Conservation (phyloP, 2,113 vertebrate genomes). For the Lontra canadensis region DNA sequence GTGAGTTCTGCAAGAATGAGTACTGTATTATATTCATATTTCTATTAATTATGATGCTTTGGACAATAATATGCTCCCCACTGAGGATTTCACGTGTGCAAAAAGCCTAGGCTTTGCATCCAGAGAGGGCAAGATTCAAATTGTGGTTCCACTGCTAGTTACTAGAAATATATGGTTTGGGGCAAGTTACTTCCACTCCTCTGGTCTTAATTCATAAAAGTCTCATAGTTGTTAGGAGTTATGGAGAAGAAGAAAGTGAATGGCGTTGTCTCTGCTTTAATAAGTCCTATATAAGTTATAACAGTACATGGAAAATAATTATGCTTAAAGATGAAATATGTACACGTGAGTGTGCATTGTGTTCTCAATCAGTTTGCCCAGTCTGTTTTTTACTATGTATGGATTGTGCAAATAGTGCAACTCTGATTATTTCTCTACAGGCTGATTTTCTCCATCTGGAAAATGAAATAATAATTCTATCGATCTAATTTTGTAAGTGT, state of each 20-base stretch:
- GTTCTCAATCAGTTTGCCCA: background rate
- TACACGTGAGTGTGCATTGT: background rate
- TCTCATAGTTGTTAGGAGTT: background rate
- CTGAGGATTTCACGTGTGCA: background rate
- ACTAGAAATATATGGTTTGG: background rate
- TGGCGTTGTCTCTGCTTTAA: background rate
- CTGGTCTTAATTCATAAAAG: background rate
- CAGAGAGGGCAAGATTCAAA: background rate
- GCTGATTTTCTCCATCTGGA: background rate
- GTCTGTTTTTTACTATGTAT: background rate
- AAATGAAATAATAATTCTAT: background rate
- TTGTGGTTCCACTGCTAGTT: background rate
- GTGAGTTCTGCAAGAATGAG: background rate
- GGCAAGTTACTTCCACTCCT: background rate
- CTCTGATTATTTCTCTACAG: background rate
- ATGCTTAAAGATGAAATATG: background rate
- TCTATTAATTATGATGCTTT: background rate
- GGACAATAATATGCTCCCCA: background rate
- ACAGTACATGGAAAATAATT: background rate
- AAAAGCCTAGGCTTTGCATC: background rate
- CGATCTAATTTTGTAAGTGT: background rate
- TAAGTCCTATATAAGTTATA: background rate
- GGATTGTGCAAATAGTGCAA: background rate
- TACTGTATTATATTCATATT: background rate
- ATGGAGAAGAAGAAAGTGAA: background rate